These are phyloP conservation scores for Pandemis heparana DNA, from an alignment of 2,888 invertebrate genomes.

Conservation along the genomic window DNA sequence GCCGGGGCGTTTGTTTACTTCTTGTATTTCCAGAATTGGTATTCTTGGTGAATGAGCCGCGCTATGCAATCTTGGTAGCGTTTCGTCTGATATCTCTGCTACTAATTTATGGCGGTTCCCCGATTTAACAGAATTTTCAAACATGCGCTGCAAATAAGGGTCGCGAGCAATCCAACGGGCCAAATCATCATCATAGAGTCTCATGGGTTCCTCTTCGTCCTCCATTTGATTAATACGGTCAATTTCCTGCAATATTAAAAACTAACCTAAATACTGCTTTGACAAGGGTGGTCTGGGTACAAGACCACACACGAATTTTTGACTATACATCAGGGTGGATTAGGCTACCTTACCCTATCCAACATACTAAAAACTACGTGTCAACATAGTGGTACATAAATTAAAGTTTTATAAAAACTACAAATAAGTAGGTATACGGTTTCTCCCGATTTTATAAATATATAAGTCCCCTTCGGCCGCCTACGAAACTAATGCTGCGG, in stretches of 20 bases:
- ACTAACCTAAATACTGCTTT: not conserved
- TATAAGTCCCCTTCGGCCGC: no score
- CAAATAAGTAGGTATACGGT: no score
- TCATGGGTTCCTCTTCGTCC: conserved; percentile 46
- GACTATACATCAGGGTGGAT: no score
- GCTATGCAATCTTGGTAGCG: not conserved
- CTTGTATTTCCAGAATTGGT: conserved; percentile 11
- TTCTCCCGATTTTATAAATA: no score
- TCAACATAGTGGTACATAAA: no score
- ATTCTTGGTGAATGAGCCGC: not conserved
- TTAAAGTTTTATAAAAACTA: no score
- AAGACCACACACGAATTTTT: no score
- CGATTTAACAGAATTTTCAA: conserved; percentile 39
- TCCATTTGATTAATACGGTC: conserved; percentile 62
- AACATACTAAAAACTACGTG: no score
- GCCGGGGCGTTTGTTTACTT: conserved; percentile 26
- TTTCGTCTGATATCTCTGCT: conserved; percentile 3
- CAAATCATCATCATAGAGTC: conserved; percentile 51
- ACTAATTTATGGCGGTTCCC: conserved; percentile 7
- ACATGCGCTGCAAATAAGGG: conserved; percentile 48
- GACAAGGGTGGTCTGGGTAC: no score
- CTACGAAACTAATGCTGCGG: no score
- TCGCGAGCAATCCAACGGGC: conserved; percentile 52
- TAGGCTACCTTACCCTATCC: no score
- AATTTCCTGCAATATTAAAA: conserved; percentile 59